A percentile compares a stretch with the other conserved stretches of the same genome.
Evolutionary conservation across 2,888 invertebrate genomes (phyloP).

Genomic region (Tetanocera ferruginea): DNA sequence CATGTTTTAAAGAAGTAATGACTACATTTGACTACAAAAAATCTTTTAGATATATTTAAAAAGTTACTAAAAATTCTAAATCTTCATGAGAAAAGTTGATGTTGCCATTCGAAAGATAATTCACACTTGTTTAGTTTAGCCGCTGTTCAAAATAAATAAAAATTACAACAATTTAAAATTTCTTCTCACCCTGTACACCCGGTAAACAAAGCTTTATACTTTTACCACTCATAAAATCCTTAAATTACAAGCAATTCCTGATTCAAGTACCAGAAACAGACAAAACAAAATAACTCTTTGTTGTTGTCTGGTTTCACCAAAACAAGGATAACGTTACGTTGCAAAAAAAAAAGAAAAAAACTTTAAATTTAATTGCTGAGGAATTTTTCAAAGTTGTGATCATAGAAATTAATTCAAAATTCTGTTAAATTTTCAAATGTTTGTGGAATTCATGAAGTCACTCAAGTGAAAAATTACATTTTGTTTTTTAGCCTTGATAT

Average conservation of each 20-base stretch:
- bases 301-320: background rate
- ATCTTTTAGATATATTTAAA: too few relatives aligned
- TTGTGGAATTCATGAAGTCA: background rate
- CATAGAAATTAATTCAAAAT: constrained; percentile 10
- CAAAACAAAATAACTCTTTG: background rate
- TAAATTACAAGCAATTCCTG: background rate
- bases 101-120: too few relatives aligned
- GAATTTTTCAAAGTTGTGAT: constrained; percentile 12
- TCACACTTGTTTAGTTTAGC: too few relatives aligned
- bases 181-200: background rate
- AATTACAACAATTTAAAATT: too few relatives aligned
- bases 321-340: background rate
- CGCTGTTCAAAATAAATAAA: too few relatives aligned
- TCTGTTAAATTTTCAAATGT: constrained; percentile 18
- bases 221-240: background rate
- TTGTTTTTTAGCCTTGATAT: too few relatives aligned
- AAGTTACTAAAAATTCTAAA: too few relatives aligned
- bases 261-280: background rate
- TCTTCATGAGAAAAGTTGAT: too few relatives aligned
- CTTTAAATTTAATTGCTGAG: constrained; percentile 14
- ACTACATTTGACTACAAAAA: too few relatives aligned
- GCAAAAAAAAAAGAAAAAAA: background rate
- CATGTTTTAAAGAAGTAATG: too few relatives aligned
- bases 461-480: background rate
- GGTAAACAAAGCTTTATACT: background rate